A percentile compares a stretch with the other conserved stretches of the same genome.
Conservation (phyloP, 2,113 vertebrate species). For the Castor canadensis region DNA sequence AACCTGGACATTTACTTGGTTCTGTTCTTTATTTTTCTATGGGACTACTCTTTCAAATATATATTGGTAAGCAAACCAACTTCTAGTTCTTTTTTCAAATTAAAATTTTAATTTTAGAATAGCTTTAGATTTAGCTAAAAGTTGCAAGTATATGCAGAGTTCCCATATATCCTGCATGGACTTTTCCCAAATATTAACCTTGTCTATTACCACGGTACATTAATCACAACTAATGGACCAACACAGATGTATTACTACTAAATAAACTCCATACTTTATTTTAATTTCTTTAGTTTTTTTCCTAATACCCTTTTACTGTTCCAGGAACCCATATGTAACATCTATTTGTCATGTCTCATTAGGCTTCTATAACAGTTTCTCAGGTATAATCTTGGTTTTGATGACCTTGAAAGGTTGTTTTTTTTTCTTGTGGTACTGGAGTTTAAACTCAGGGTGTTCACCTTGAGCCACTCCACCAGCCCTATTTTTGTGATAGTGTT, state of each 20-base stretch:
- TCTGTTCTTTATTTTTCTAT: neutral
- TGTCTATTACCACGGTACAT: neutral
- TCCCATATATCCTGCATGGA: neutral
- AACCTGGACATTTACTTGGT: neutral
- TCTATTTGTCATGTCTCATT: neutral
- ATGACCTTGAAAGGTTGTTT: too few species aligned
- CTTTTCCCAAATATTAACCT: neutral
- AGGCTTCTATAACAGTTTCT: neutral
- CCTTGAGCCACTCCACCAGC: too few species aligned
- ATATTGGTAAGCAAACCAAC: neutral
- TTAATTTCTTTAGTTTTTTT: neutral
- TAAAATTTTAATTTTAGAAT: neutral
- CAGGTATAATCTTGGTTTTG: neutral
- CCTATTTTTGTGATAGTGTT: too few species aligned
- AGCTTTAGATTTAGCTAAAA: neutral
- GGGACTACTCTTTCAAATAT: neutral
- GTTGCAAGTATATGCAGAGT: neutral
- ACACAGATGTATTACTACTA: neutral
- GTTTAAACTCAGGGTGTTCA: too few species aligned
- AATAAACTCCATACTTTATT: neutral
- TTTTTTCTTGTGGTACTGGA: too few species aligned
- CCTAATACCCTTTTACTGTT: neutral
- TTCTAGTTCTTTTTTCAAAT: neutral
- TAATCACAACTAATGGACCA: neutral
- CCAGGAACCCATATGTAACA: neutral